Percentiles rank a stretch among this genome's conserved stretches.
Evolutionary conservation across 2,113 vertebrate species (phyloP).

Genomic region (Platysternon megacephalum): DNA sequence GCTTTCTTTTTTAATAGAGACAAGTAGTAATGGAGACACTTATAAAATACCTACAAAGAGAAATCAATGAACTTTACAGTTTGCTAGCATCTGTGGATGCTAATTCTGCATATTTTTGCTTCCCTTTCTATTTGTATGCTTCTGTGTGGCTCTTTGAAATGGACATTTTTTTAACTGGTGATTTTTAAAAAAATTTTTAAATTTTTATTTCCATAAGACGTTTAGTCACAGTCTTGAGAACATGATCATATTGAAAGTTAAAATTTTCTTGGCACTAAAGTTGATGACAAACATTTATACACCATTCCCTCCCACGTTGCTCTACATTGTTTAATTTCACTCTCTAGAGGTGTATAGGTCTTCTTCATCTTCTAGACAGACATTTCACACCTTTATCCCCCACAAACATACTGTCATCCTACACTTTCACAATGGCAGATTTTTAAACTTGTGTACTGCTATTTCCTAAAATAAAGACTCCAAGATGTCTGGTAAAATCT

Average conservation of each 20-base stretch:
- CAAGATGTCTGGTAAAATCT: constrained; percentile 74
- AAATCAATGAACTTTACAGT: neutral
- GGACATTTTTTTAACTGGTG: constrained; percentile 22
- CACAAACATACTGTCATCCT: constrained; percentile 77
- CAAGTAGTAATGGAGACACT: neutral
- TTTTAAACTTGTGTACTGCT: constrained; percentile 66
- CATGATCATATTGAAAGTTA: constrained; percentile 56
- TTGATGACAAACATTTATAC: constrained; percentile 69
- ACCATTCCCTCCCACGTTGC: constrained; percentile 63
- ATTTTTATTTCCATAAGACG: constrained; percentile 20
- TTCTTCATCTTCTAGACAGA: constrained; percentile 77
- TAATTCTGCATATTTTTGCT: neutral
- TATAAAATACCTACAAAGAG: neutral
- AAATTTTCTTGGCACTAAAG: constrained; percentile 61
- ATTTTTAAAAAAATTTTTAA: too few relatives aligned
- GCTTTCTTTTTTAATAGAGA: neutral
- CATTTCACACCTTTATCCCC: constrained; percentile 80
- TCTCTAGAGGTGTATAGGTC: constrained; percentile 74
- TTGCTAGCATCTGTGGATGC: fast-evolving
- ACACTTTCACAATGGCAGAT: constrained; percentile 75
- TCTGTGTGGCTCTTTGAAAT: constrained; percentile 14
- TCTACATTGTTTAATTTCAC: constrained; percentile 75
- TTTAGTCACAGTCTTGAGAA: constrained; percentile 50
- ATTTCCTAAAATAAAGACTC: constrained; percentile 79
- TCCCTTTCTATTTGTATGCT: neutral